These are phyloP conservation scores for Drosophila quasianomalipes DNA, from an alignment of 2,888 invertebrate species.

Conservation along the genomic window DNA sequence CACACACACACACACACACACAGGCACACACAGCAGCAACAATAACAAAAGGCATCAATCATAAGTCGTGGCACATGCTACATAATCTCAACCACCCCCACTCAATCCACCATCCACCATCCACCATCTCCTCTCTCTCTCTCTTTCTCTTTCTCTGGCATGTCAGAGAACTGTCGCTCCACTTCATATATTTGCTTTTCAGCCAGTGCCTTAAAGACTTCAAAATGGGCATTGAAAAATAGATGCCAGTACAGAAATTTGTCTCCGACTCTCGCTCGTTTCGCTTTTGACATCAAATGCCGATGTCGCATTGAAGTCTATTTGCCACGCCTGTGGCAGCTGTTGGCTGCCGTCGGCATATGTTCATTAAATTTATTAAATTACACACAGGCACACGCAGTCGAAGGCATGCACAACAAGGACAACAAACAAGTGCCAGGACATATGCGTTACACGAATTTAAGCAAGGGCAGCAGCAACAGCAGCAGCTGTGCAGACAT, in stretches of 20 bases:
- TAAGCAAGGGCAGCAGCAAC: conserved; percentile 16
- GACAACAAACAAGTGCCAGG: conserved; percentile 42
- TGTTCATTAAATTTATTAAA: conserved; percentile 83
- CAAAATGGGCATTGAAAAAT: conserved; percentile 42
- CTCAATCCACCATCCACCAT: neutral
- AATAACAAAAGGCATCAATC: conserved; percentile 81
- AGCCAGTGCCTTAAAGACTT: conserved; percentile 29
- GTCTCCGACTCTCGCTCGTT: neutral
- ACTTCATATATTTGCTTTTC: conserved; percentile 19
- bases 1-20: conserved; percentile 5
- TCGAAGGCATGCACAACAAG: conserved; percentile 25
- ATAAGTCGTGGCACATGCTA: conserved; percentile 75
- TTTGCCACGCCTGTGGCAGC: conserved; percentile 50
- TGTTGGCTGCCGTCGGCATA: conserved; percentile 62
- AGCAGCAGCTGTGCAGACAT: conserved; percentile 66
- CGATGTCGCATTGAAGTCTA: conserved; percentile 55
- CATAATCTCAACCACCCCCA: conserved; percentile 49
- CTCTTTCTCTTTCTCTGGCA: conserved; percentile 2
- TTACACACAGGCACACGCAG: conserved; percentile 61
- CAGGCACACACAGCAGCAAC: conserved; percentile 25
- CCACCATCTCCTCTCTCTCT: neutral
- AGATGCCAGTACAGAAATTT: conserved; percentile 19
- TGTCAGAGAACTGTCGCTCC: conserved; percentile 1
- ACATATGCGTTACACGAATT: conserved; percentile 34
- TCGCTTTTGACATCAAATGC: conserved; percentile 34